A percentile compares a stretch with the other conserved stretches of the same genome.
Evolutionary conservation across 2,888 invertebrate genomes (phyloP).

Genomic region (Tiliacea aurago): DNA sequence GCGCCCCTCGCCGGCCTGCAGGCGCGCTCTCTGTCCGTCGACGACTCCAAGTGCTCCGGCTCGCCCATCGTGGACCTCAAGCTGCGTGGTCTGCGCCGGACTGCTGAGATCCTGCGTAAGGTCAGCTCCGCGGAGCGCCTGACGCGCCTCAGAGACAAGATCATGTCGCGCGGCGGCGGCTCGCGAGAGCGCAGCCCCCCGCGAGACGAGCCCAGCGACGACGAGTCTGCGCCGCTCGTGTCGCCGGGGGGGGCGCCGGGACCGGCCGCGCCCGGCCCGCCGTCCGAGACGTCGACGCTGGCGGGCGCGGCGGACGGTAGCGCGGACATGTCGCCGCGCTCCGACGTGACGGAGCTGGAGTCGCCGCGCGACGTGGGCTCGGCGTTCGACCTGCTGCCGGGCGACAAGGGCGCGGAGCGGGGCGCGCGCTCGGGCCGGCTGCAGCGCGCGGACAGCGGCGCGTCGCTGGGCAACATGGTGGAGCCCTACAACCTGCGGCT

Average conservation of each 20-base stretch:
- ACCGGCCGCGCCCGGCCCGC: slow-evolving; percentile 57
- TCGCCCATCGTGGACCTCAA: slow-evolving; percentile 79
- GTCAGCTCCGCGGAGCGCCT: slow-evolving; percentile 85
- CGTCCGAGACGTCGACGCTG: slow-evolving; percentile 67
- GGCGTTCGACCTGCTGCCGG: slow-evolving; percentile 80
- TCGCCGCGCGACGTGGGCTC: slow-evolving; percentile 77
- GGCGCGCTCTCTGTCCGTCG: slow-evolving; percentile 83
- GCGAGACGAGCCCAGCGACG: slow-evolving; percentile 89
- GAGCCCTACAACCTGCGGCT: slow-evolving; percentile 88
- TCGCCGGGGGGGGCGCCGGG: slow-evolving; percentile 74
- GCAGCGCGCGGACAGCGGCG: slow-evolving; percentile 75
- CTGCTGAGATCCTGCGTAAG: slow-evolving; percentile 82
- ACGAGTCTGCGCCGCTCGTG: slow-evolving; percentile 93
- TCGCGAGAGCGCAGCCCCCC: slow-evolving; percentile 84
- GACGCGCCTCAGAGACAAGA: slow-evolving; percentile 82
- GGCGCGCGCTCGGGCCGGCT: slow-evolving; percentile 44
- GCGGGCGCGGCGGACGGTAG: slow-evolving; percentile 72
- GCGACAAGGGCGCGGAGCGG: slow-evolving; percentile 70
- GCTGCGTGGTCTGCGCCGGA: slow-evolving; percentile 79
- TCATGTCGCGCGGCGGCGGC: slow-evolving; percentile 78
- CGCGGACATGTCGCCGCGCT: slow-evolving; percentile 83
- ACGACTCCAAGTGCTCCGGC: slow-evolving; percentile 79
- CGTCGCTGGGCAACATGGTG: slow-evolving; percentile 81
- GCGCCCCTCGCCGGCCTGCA: slow-evolving; percentile 64
- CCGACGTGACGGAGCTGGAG: slow-evolving; percentile 84